Percentiles rank a stretch among this genome's conserved stretches.
phyloP scores from a whole-genome alignment of 2,888 invertebrate species.

The Nomada goodeniana region DNA sequence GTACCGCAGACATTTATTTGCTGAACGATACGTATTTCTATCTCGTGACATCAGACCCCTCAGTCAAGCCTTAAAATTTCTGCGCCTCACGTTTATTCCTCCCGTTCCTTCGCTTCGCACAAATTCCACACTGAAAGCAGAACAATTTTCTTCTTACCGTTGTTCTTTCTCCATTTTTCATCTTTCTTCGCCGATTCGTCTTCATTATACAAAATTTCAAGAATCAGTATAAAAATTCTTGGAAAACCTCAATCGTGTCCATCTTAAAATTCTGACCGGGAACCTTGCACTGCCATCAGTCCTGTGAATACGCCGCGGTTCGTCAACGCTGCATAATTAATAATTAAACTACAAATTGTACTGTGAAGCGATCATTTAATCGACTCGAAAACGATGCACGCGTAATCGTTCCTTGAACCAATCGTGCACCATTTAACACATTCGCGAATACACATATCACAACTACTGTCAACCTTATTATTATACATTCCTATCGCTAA shows the following conservation, averaged over 20 bases:
- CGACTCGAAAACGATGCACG: constrained; percentile 7
- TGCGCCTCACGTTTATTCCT: neutral
- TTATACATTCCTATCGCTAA: neutral
- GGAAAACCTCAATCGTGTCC: too few species aligned
- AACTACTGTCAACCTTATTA: neutral
- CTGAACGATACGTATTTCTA: constrained; percentile 9
- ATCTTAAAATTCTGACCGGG: too few species aligned
- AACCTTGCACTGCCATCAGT: too few species aligned
- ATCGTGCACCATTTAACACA: neutral
- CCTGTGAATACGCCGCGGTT: constrained; percentile 6
- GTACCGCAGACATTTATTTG: constrained; percentile 13
- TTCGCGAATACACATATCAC: neutral
- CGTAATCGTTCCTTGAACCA: neutral
- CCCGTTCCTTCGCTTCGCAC: too few species aligned
- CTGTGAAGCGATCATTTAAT: constrained; percentile 22
- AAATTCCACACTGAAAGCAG: too few species aligned
- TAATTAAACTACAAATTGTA: constrained; percentile 39
- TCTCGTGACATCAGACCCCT: constrained; percentile 32
- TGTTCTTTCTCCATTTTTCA: neutral
- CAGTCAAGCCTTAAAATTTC: neutral
- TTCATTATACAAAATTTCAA: too few species aligned
- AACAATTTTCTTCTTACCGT: neutral
- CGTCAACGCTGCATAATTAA: constrained; percentile 28
- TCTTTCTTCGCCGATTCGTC: neutral
- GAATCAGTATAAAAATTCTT: too few species aligned